phyloP scores from a whole-genome alignment of 1,140 invertebrate species.

The Brachionus angularis region DNA sequence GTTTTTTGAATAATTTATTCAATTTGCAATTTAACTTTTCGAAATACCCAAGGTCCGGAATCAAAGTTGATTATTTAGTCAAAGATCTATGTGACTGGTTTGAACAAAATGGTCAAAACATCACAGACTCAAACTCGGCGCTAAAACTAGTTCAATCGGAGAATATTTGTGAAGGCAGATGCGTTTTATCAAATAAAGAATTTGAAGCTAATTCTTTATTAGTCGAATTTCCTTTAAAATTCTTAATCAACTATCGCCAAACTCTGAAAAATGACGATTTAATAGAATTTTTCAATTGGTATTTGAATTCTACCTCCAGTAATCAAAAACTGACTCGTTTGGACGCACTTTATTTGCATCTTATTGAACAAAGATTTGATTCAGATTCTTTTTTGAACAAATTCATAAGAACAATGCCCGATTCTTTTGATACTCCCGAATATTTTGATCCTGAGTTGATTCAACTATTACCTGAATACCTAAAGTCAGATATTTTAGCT shows the following conservation, averaged over 20 bases:
- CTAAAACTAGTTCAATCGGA: background rate
- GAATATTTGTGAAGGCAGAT: constrained; percentile 17
- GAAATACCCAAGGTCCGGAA: no score
- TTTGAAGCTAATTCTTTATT: constrained; percentile 3
- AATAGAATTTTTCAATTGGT: constrained; percentile 22
- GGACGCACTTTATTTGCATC: constrained; percentile 6
- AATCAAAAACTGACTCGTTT: constrained; percentile 20
- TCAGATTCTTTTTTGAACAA: constrained; percentile 1
- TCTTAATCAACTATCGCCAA: constrained; percentile 4
- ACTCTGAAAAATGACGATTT: background rate
- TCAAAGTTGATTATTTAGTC: constrained; percentile 2
- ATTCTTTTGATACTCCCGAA: constrained; percentile 28
- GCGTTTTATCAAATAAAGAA: constrained; percentile 17
- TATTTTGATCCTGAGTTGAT: constrained; percentile 22
- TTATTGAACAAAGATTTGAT: constrained; percentile 9
- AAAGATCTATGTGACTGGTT: constrained; percentile 8
- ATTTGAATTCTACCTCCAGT: background rate
- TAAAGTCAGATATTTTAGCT: background rate
- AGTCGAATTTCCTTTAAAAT: constrained; percentile 12
- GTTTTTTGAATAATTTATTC: no score
- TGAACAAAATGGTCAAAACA: background rate
- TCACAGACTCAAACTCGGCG: background rate
- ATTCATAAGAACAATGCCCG: background rate
- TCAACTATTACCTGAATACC: background rate
- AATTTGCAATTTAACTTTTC: no score